Evolutionary conservation across 2,113 vertebrate species (phyloP), one percentile per base, ranked within the genome.

Genomic region (Xiphophorus hellerii): DNA sequence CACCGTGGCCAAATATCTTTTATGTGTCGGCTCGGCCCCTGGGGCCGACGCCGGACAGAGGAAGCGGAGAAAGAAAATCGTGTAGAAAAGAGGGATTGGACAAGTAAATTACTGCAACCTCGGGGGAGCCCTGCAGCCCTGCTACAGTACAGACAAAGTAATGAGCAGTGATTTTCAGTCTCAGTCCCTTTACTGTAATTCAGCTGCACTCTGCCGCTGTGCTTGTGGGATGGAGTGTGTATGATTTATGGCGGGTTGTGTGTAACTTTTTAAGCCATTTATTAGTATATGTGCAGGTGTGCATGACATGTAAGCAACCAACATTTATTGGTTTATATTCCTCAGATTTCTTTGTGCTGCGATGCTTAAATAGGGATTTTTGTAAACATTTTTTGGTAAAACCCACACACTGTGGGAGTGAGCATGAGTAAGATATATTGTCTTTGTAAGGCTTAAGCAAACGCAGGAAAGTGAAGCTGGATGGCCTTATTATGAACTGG

Each of bases 51-150:
- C 61, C 2, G 63, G 77, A 87, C 74, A 67, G 81, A 75, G 64
- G 85, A 62, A 84, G 73, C 35, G 0, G 62, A 66, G 64, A 77
- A 87, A 90, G 88, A 91, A 89, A 87, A 91, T 89, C 77, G 76
- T 61, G 81, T 87, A 89, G 80, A 87, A 86, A 84, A 74, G 64
- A 82, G 61, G 72, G 81, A 87, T 83, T 82, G 84, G 88, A 92
- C 88, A 91, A 90, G 91, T 90, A 86, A 91, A 91, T 91, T 90
- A 91, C 88, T 78, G 85, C 84, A 80, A 80, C 90, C 90, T 82
- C 88, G 63, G 83, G 90, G 88, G 87, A 92, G 84, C 71, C 87
- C 62, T 68, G 87, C 68, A 83, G 89, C 77, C 77, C 31, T 48
- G 77, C 90, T 80, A 75, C 84, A 87, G 83, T 77, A 80, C 87